Percentiles rank a stretch among this genome's conserved stretches.
phyloP scores from a whole-genome alignment of 1,140 invertebrate genomes.

The Achroia grisella region DNA sequence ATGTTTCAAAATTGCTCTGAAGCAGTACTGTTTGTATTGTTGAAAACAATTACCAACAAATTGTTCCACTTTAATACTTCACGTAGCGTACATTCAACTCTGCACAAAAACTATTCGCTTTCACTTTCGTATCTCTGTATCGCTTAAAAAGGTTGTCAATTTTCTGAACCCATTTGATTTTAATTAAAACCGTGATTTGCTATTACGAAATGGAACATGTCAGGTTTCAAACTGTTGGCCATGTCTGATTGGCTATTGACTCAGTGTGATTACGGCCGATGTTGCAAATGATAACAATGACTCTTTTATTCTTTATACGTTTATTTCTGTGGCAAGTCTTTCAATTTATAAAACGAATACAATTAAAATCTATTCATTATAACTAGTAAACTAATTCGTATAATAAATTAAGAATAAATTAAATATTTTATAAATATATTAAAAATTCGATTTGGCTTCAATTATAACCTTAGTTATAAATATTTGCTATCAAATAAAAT shows the following conservation, averaged over 20 bases:
- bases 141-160: background rate
- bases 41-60: slow-evolving; percentile 4
- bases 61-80: slow-evolving; percentile 7
- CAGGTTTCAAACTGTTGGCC: background rate
- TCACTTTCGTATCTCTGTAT: slow-evolving; percentile 21
- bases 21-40: slow-evolving; percentile 7
- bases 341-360: slow-evolving; percentile 25
- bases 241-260: too few species aligned
- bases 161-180: background rate
- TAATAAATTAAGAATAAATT: slow-evolving; percentile 28
- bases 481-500: background rate
- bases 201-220: slow-evolving; percentile 1
- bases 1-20: background rate
- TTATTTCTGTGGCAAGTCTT: slow-evolving; percentile 30
- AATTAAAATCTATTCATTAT: background rate
- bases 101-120: slow-evolving; percentile 17
- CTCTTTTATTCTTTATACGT: background rate
- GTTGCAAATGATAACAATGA: background rate
- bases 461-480: slow-evolving; percentile 3
- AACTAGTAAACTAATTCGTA: too few species aligned
- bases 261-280: background rate
- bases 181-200: background rate
- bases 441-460: slow-evolving; percentile 46
- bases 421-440: slow-evolving; percentile 30
- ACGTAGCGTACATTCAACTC: slow-evolving; percentile 21